Base-by-base conservation (phyloP, 2,888 invertebrate species). In the Artemia sp. region DNA sequence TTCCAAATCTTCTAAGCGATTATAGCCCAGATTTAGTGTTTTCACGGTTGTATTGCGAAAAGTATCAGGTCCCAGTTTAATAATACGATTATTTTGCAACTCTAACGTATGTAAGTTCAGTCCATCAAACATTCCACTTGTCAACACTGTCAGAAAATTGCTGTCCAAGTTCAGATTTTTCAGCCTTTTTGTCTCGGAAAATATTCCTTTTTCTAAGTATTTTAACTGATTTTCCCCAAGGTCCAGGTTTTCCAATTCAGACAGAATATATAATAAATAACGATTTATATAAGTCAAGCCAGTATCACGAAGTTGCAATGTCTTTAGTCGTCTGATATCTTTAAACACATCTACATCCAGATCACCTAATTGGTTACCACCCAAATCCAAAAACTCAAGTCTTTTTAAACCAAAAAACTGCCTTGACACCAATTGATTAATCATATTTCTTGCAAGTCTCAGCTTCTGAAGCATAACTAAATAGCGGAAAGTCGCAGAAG, bases 401-500 rank as follows among this genome's bases (percentile, higher is more conserved):
- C 73, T 73, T 52, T 74, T 72, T 6, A 76, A 70, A 69, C 73
- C 73, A 69, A 74, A 76, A 68, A 76, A 76, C 51, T 75, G 74
- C 12, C 76, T 71, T 8, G 73, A 73, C 74, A 86, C 85, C 73
- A 89, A 80, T 75, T 84, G 83, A 67, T 82, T 81, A 70, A 89
- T 84, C 75, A 83, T 81, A 78, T 87, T 89, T 53, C 84, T 80
- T 68, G 85, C 82, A 75, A 89, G 80, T 74, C 83, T 83, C 74
- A 89, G 81, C 50, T 68, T 68, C 38, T 19, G 24, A 12, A 90
- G 79, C 74, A 87, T 86, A 73, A 85, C 82, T 72, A 90, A 81
- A 78, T 88, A 84, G 73, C 84, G 83, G 78, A 90, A 90, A 51
- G 85, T 85, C 72, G 86, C 88, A 74, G 85, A 87, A 69, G 87